phyloP scores from a whole-genome alignment of 1,140 invertebrate species.

The Megathymus violae region DNA sequence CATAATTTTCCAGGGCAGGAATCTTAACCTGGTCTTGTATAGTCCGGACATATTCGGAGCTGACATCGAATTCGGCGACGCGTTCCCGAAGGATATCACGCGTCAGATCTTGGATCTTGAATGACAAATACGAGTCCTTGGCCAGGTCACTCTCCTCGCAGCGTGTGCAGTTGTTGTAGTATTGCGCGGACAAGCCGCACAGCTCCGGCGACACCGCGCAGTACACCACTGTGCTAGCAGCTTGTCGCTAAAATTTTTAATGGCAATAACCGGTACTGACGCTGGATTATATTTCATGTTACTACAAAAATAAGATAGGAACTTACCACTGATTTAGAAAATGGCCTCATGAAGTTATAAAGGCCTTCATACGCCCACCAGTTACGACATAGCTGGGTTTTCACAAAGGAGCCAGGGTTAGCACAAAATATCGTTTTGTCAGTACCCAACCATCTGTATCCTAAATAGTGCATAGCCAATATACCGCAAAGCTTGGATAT shows the following conservation, averaged over 20 bases:
- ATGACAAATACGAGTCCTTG: constrained; percentile 78
- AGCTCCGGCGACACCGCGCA: constrained; percentile 93
- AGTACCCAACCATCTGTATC: constrained; percentile 87
- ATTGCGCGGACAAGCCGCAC: constrained; percentile 91
- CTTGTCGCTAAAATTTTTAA: constrained; percentile 90
- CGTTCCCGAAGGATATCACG: constrained; percentile 52
- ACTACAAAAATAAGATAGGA: constrained; percentile 29
- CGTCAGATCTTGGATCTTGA: constrained; percentile 60
- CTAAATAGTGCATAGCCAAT: constrained; percentile 88
- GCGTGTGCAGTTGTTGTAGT: constrained; percentile 95
- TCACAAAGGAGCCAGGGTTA: constrained; percentile 97
- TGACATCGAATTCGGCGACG: constrained; percentile 13
- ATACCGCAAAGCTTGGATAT: constrained; percentile 96
- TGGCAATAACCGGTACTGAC: too few species aligned
- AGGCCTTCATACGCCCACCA: constrained; percentile 93
- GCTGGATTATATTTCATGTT: too few species aligned
- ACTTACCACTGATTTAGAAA: constrained; percentile 95
- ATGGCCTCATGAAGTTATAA: constrained; percentile 92
- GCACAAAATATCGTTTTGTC: constrained; percentile 90
- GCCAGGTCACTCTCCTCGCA: constrained; percentile 88
- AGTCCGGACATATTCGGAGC: constrained; percentile 3
- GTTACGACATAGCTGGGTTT: constrained; percentile 88
- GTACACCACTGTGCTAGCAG: constrained; percentile 93
- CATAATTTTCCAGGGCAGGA: constrained; percentile 10
- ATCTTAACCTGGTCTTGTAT: constrained; percentile 4